phyloP scores from a whole-genome alignment of 2,888 invertebrate genomes.

The Teleiodes luculella region DNA sequence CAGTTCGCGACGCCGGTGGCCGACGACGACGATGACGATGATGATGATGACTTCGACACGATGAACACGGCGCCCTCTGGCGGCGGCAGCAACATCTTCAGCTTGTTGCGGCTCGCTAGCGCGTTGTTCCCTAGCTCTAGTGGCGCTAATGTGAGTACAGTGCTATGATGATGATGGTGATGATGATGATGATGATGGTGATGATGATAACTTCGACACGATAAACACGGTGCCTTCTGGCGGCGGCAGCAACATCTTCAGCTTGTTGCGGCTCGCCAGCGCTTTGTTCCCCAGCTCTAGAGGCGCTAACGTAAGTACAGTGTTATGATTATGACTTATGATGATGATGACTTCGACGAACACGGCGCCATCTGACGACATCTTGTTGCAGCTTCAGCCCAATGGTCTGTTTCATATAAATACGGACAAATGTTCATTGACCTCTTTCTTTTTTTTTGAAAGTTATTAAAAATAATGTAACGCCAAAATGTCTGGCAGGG shows the following conservation, averaged over 20 bases:
- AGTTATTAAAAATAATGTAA: too few relatives aligned
- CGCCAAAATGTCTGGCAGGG: too few relatives aligned
- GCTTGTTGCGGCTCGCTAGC: constrained; percentile 49
- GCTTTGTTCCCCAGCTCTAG: constrained; percentile 54
- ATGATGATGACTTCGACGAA: too few relatives aligned
- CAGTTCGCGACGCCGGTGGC: constrained; percentile 16
- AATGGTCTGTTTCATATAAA: too few relatives aligned
- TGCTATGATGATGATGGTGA: too few relatives aligned
- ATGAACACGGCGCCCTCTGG: constrained; percentile 30
- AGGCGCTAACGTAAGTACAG: constrained; percentile 44
- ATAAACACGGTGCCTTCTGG: too few relatives aligned
- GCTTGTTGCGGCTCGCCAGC: constrained; percentile 49
- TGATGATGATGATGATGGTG: constrained; percentile 49
- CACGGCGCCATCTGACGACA: constrained; percentile 1
- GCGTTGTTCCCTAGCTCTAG: constrained; percentile 54
- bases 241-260: constrained; percentile 59
- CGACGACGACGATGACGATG: constrained; percentile 43
- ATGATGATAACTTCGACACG: too few relatives aligned
- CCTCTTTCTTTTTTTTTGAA: too few relatives aligned
- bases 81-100: constrained; percentile 53
- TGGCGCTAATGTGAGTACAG: constrained; percentile 43
- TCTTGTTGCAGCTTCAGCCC: too few relatives aligned
- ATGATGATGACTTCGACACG: constrained; percentile 40
- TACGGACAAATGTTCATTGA: too few relatives aligned
- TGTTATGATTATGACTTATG: too few relatives aligned